Evolutionary conservation across 2,888 invertebrate species (phyloP), one percentile per base, ranked within the genome.

Genomic region (Athalia circularis): DNA sequence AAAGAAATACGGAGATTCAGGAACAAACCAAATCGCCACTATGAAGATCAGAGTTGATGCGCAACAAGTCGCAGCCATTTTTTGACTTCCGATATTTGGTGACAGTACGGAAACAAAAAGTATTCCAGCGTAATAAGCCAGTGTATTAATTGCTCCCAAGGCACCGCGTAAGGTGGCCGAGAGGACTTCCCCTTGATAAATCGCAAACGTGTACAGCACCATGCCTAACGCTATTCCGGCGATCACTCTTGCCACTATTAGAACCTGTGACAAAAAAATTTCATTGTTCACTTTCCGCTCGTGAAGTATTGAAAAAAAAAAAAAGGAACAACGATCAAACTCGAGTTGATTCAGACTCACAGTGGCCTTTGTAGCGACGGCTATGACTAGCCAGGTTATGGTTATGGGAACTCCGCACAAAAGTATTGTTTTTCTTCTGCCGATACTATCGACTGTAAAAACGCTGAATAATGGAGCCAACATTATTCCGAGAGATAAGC

Each of bases 121-220:
- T 13, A 87, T 83, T 5, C 89, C 90, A 48, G 84, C 48, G 70
- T 86, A 87, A 85, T 90, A 91, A 86, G 92, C 92, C 88, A 93
- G 92, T 84, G 92, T 91, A 90, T 92, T 92, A 82, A 93, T 89
- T 13, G 93, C 92, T 83, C 93, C 92, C 82, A 93, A 92, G 43
- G 93, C 92, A n/a, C 94, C 94, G 77, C 94, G 91, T 1, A 80
- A 79, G 1, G 79, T 75, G 5, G 79, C 70, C 4, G 86, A 86
- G 1, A 84, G 80, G 76, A 86, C 80, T 80, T 87, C 87, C 4
- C 84, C 86, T 9, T 85, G 65, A 82, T 87, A 87, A 70, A 86
- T 84, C 67, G 84, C 82, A 2, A 65, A 52, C 3, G 83, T 81
- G 80, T 82, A 84, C 43, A 83, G 43, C 43, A 80, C 79, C 47